These are phyloP conservation scores for Elysia chlorotica DNA, from an alignment of 1,140 invertebrate genomes.

Conservation along the genomic window DNA sequence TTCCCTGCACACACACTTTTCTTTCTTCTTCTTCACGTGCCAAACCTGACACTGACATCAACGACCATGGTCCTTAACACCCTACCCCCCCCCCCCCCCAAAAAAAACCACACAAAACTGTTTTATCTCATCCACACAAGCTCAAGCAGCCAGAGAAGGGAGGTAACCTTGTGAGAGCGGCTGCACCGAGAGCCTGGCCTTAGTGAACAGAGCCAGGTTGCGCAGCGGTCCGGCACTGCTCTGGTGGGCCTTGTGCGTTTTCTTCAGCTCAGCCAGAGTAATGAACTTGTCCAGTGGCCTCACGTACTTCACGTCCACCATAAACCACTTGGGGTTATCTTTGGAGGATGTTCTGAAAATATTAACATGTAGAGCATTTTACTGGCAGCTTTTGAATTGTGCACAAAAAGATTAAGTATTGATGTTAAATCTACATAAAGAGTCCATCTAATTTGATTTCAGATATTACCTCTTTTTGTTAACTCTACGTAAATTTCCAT, in stretches of 20 bases:
- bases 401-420: no score
- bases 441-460: no score
- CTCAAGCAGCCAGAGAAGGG: not conserved
- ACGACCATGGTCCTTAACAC: no score
- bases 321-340: constrained; percentile 55
- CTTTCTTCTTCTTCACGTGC: not conserved
- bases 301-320: constrained; percentile 58
- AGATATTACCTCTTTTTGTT: no score
- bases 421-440: no score
- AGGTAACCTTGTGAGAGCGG: constrained; percentile 44
- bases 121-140: no score
- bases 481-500: no score
- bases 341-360: constrained; percentile 36
- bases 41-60: no score
- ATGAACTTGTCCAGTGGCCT: constrained; percentile 53
- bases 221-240: constrained; percentile 48
- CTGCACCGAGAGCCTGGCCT: constrained; percentile 52
- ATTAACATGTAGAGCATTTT: no score
- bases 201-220: constrained; percentile 50
- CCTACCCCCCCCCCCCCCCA: no score
- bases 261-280: constrained; percentile 56
- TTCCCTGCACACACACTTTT: not conserved
- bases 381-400: no score
- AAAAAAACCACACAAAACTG: no score
- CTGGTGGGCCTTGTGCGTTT: constrained; percentile 49